A percentile compares a stretch with the other conserved stretches of the same genome.
These are phyloP conservation scores for Hemibagrus wyckioides DNA, from an alignment of 2,113 vertebrate genomes.

Conservation along the genomic window DNA sequence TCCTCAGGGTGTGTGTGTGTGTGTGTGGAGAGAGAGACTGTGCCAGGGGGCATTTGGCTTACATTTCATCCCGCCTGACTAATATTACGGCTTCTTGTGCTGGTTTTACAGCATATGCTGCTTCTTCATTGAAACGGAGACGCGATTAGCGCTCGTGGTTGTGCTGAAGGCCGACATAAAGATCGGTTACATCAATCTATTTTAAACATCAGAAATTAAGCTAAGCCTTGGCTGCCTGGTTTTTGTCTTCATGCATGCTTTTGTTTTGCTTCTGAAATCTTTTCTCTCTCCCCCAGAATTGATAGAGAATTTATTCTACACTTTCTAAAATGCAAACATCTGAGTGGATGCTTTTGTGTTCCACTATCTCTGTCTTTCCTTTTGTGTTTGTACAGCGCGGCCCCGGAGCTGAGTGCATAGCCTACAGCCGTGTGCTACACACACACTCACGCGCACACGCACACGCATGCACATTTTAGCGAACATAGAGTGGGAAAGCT, in stretches of 20 bases:
- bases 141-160: neutral
- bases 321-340: constrained; percentile 12
- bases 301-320: constrained; percentile 7
- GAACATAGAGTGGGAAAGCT: constrained; percentile 43
- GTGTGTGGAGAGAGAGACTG: neutral
- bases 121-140: constrained; percentile 26
- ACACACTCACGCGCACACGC: constrained; percentile 16
- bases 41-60: constrained; percentile 45
- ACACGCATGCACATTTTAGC: neutral
- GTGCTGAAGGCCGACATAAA: neutral
- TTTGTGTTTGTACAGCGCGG: constrained; percentile 48
- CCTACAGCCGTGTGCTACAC: constrained; percentile 55
- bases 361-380: constrained; percentile 43
- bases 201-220: constrained; percentile 11
- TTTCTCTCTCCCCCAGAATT: neutral
- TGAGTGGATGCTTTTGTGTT: constrained; percentile 30
- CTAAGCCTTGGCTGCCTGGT: neutral
- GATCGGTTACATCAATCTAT: constrained; percentile 15
- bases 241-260: neutral
- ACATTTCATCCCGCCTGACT: constrained; percentile 38
- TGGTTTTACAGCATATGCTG: constrained; percentile 21
- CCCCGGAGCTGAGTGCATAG: constrained; percentile 49
- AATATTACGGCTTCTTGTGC: constrained; percentile 37
- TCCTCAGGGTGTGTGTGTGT: constrained; percentile 29
- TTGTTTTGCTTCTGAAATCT: neutral